Evolutionary conservation across 2,888 invertebrate genomes (phyloP), one percentile per base, ranked within the genome.

Genomic region (Drosophila mayaguana): DNA sequence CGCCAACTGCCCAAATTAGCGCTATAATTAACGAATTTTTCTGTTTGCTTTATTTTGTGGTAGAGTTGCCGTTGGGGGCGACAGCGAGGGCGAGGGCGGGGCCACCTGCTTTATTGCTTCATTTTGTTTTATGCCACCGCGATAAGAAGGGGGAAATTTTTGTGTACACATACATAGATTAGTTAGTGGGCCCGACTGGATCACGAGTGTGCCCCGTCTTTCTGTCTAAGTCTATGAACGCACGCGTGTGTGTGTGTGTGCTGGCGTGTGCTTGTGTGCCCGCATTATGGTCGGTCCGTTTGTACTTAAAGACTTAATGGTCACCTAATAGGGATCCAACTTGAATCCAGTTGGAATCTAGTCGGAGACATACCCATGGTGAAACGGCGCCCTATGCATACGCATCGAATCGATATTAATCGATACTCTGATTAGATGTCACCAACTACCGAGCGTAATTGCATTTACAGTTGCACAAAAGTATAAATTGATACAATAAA

Each of bases 331-430:
- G 8, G 12, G 36, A 48, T 54, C 20, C 22, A 50, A 36, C 48
- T 22, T 18, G 18, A 20, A 14, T 48, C 28, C 1, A 38, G 14
- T 8, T 11, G 14, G 1, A 20, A 7, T 40, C 40, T n/a, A n/a
- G 40, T n/a, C n/a, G 43, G 14, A n/a, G 46, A 80, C 88, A 77
- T 85, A 85, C 84, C 69, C 85, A 86, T 79, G 78, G 69, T 72
- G 81, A 46, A 86, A 86, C 59, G 84, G 86, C 68, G 81, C 66
- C 69, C 77, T 86, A 79, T 79, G 81, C 88, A 85, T 85, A 77
- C 86, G 80, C 60, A 40, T 59, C 36, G 25, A 8, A 32, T 34
- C 56, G 56, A 56, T 56, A 56, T 32, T 7, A n/a, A 43, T 56
- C 56, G 43, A n/a, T 16, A 38, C 18, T 50, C 36, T 32, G 25